These are phyloP conservation scores for Tetranychus truncatus DNA, from an alignment of 2,888 invertebrate genomes.

Conservation along the genomic window DNA sequence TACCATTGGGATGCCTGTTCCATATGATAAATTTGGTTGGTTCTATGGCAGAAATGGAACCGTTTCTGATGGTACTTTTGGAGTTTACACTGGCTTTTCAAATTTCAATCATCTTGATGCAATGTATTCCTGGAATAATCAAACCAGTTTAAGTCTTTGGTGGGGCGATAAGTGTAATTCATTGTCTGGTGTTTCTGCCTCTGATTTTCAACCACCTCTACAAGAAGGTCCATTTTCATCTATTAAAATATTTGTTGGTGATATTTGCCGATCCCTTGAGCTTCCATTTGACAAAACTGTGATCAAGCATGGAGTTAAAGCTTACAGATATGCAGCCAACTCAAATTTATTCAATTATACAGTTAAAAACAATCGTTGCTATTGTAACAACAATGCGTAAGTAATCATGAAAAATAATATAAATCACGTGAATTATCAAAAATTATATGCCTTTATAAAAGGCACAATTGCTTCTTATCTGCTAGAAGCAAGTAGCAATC, in stretches of 20 bases:
- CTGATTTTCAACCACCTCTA: slow-evolving; percentile 18
- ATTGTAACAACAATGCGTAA: slow-evolving; percentile 14
- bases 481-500: not conserved
- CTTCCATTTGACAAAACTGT: slow-evolving; percentile 11
- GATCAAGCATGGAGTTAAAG: slow-evolving; percentile 13
- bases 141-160: not conserved
- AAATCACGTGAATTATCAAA: not conserved
- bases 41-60: slow-evolving; percentile 50
- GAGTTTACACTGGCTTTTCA: slow-evolving; percentile 50
- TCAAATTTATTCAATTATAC: slow-evolving; percentile 15
- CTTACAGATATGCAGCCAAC: slow-evolving; percentile 14
- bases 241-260: slow-evolving; percentile 18
- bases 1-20: slow-evolving; percentile 33
- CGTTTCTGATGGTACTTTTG: slow-evolving; percentile 47
- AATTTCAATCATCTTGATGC: slow-evolving; percentile 48
- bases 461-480: not conserved
- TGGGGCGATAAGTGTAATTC: slow-evolving; percentile 6
- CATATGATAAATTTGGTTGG: slow-evolving; percentile 63
- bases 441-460: not conserved
- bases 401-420: not conserved
- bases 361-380: slow-evolving; percentile 15
- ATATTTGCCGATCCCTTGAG: slow-evolving; percentile 16
- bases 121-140: slow-evolving; percentile 48
- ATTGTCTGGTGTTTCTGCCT: slow-evolving; percentile 7
- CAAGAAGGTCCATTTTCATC: not conserved